A percentile compares a stretch with the other conserved stretches of the same genome.
These are phyloP conservation scores for Drosophila niveifrons DNA, from an alignment of 2,888 invertebrate species.

Conservation along the genomic window DNA sequence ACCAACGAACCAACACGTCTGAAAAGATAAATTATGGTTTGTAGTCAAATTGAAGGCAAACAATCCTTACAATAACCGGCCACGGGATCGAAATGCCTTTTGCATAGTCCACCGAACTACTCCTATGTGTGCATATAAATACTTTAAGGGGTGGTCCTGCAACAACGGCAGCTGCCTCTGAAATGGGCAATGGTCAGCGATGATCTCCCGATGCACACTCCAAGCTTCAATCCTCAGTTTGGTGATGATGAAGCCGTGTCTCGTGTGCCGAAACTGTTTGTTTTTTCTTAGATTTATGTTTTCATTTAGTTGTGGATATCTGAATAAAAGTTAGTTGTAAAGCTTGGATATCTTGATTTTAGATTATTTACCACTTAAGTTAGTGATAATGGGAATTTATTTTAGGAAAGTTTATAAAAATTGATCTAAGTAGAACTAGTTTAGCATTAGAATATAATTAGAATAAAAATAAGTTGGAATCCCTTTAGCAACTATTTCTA, in stretches of 20 bases:
- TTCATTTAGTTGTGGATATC: constrained; percentile 64
- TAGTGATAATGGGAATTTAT: no score
- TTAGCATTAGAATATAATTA: no score
- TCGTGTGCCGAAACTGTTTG: constrained; percentile 51
- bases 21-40: constrained; percentile 85
- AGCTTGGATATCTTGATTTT: neutral
- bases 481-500: no score
- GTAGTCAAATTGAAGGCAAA: constrained; percentile 84
- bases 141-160: constrained; percentile 33
- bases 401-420: no score
- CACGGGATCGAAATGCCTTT: constrained; percentile 12
- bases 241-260: neutral
- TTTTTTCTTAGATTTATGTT: constrained; percentile 60
- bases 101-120: constrained; percentile 27
- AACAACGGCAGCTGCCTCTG: constrained; percentile 50
- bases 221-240: constrained; percentile 28
- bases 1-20: constrained; percentile 80
- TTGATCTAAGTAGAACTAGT: no score
- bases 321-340: neutral
- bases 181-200: constrained; percentile 47
- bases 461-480: no score
- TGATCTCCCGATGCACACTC: constrained; percentile 17
- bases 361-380: no score
- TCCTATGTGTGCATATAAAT: neutral
- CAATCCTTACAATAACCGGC: constrained; percentile 65